phyloP scores from a whole-genome alignment of 2,797 vertebrate genomes.

The Sardinella longiceps region DNA sequence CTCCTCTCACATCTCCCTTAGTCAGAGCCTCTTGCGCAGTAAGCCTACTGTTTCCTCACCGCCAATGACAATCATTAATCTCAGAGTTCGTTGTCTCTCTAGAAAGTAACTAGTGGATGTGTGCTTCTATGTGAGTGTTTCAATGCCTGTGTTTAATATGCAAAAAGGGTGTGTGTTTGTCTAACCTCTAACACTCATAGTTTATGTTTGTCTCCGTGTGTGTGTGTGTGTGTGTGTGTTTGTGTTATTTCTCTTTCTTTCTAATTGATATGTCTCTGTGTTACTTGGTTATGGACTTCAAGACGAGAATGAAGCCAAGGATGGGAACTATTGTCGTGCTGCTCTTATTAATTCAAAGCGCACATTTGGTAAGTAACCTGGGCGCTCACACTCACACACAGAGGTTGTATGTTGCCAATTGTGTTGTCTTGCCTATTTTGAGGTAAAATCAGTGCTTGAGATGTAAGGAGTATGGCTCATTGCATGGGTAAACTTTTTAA shows the following conservation, averaged over 20 bases:
- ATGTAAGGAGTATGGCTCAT: not conserved
- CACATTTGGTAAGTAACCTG: not conserved
- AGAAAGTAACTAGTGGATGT: not conserved
- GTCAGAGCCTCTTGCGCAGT: not conserved
- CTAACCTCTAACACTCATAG: not conserved
- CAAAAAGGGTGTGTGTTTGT: conserved; percentile 9
- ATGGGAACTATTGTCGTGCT: not conserved
- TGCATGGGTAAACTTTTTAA: not conserved
- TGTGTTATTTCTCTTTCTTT: not conserved
- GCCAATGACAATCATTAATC: not conserved
- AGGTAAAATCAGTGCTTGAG: not conserved
- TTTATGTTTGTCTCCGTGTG: not conserved
- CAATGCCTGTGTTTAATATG: not conserved
- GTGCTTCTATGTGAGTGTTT: not conserved
- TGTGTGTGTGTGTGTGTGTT: conserved; percentile 18
- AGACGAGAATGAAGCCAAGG: not conserved
- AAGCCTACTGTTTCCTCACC: not conserved
- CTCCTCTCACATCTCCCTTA: not conserved
- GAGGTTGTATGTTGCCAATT: not conserved
- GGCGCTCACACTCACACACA: not conserved
- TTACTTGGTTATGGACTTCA: not conserved
- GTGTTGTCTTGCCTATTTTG: not conserved
- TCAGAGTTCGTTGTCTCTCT: not conserved
- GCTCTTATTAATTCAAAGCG: not conserved
- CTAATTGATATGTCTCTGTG: not conserved